Conservation (phyloP, 2,797 vertebrate genomes). For the Chelidonichthys spinosus region DNA sequence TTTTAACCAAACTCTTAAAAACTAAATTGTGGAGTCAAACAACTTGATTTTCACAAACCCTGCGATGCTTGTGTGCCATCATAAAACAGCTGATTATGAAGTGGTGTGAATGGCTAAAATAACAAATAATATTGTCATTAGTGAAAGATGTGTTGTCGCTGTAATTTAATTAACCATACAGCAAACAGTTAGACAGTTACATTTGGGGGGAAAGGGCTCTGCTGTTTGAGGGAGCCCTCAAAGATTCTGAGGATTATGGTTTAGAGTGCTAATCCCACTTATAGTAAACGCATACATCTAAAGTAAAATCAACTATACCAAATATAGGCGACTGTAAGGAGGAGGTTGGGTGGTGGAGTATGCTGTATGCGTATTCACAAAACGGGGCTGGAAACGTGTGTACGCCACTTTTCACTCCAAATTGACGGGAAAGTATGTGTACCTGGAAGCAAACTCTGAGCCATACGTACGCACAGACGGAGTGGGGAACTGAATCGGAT, state of each 20-base stretch:
- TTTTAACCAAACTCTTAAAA: not conserved
- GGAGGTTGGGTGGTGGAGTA: not conserved
- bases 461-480: too few species aligned
- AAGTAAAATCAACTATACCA: not conserved
- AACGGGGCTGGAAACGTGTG: too few species aligned
- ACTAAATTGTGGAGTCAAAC: not conserved
- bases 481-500: too few species aligned
- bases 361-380: not conserved
- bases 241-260: not conserved
- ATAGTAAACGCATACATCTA: not conserved
- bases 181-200: not conserved
- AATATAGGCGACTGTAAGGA: not conserved
- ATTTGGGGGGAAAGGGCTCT: not conserved
- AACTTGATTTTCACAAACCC: not conserved
- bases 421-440: too few species aligned
- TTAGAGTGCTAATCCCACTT: not conserved
- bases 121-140: not conserved
- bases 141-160: not conserved
- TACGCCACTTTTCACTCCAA: too few species aligned
- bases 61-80: not conserved
- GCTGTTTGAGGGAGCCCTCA: not conserved
- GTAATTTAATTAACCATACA: not conserved
- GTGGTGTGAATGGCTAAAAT: not conserved
- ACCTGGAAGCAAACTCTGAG: too few species aligned
- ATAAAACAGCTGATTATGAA: not conserved